phyloP scores from a whole-genome alignment of 2,888 invertebrate species.

The Chrysolina americana region DNA sequence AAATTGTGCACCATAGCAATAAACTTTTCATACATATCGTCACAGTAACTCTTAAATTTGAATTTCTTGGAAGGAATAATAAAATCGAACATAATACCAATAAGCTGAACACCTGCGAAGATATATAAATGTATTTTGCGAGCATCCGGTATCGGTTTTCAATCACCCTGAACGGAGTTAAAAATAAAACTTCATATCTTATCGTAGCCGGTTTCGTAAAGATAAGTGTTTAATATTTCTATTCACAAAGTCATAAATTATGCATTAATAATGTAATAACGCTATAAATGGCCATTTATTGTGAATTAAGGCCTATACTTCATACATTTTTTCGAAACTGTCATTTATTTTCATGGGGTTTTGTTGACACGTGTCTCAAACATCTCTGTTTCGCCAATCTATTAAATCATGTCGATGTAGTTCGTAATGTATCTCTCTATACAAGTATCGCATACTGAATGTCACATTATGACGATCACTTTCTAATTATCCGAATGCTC shows the following conservation, averaged over 20 bases:
- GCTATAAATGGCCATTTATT: constrained; percentile 25
- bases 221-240: constrained; percentile 21
- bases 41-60: too few species aligned
- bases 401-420: neutral
- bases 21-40: too few species aligned
- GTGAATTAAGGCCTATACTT: constrained; percentile 5
- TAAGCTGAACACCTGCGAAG: too few species aligned
- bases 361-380: neutral
- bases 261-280: constrained; percentile 17
- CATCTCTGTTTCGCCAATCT: neutral
- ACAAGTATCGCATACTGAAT: constrained; percentile 3
- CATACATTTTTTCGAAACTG: neutral
- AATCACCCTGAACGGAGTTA: neutral
- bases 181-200: constrained; percentile 21
- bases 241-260: constrained; percentile 23
- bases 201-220: constrained; percentile 16
- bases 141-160: too few species aligned
- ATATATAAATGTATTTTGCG: too few species aligned
- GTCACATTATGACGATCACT: neutral
- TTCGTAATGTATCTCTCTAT: neutral
- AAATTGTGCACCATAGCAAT: too few species aligned
- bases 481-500: neutral
- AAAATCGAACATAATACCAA: too few species aligned
- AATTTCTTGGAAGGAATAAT: too few species aligned
- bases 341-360: neutral